These are phyloP conservation scores for Lithobates sylvaticus DNA, from an alignment of 2,797 vertebrate genomes.

Conservation along the genomic window DNA sequence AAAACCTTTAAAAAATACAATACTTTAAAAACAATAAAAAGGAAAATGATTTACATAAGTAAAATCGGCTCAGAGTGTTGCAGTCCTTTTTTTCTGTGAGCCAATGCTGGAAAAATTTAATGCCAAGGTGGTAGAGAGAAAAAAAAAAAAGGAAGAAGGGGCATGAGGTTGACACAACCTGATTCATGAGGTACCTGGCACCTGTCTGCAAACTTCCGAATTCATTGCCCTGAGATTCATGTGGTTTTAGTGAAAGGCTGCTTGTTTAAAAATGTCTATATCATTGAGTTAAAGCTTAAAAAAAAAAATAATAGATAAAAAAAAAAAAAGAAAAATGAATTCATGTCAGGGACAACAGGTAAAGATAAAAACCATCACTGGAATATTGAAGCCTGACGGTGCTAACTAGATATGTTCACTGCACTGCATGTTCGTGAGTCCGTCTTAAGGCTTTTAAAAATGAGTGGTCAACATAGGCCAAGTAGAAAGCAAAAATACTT, in stretches of 20 bases:
- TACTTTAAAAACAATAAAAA: slow-evolving; percentile 57
- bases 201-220: slow-evolving; percentile 42
- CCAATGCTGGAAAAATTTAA: slow-evolving; percentile 51
- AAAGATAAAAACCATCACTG: background rate
- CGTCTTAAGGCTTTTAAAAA: background rate
- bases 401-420: background rate
- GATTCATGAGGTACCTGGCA: slow-evolving; percentile 32
- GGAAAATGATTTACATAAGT: slow-evolving; percentile 40
- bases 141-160: background rate
- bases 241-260: slow-evolving; percentile 56
- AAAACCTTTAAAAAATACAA: slow-evolving; percentile 63
- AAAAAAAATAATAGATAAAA: background rate
- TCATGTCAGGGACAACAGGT: background rate
- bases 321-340: slow-evolving; percentile 1
- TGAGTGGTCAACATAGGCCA: background rate
- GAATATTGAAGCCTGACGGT: background rate
- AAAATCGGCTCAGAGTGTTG: slow-evolving; percentile 60
- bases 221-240: slow-evolving; percentile 59
- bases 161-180: slow-evolving; percentile 19
- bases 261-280: slow-evolving; percentile 39
- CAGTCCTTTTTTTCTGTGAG: slow-evolving; percentile 54
- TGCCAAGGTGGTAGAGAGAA: slow-evolving; percentile 20
- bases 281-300: slow-evolving; percentile 56
- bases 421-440: background rate
- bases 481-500: background rate